Conservation (phyloP, 2,888 invertebrate genomes). For the Flabesymbios commensalis region DNA sequence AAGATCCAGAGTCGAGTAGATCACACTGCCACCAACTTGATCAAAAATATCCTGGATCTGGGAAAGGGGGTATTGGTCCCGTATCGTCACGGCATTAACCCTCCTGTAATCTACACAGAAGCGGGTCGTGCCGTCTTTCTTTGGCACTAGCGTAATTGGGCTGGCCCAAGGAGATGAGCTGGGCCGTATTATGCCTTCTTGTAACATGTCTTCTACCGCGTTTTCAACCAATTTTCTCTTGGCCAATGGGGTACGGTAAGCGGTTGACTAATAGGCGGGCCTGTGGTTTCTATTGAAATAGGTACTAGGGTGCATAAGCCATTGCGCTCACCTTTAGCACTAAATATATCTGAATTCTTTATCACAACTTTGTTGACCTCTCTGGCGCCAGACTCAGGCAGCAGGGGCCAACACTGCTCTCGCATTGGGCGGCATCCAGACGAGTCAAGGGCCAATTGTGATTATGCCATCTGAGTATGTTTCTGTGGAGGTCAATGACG, state of each 20-base stretch:
- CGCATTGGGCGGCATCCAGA: too few species aligned
- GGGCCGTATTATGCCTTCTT: neutral
- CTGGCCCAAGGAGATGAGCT: neutral
- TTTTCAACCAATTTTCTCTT: neutral
- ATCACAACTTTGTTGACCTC: neutral
- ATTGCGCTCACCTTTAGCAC: neutral
- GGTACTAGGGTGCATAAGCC: neutral
- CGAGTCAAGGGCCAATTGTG: too few species aligned
- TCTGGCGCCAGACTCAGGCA: neutral
- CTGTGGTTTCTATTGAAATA: neutral
- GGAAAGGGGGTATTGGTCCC: neutral
- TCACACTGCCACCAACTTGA: neutral
- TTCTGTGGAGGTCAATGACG: too few species aligned
- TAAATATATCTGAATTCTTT: neutral
- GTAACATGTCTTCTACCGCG: neutral
- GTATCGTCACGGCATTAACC: neutral
- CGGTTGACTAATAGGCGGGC: neutral
- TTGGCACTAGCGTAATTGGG: neutral
- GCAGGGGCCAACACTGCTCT: too few species aligned
- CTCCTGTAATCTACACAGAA: neutral
- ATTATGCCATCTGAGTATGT: too few species aligned
- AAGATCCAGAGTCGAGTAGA: neutral
- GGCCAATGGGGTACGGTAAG: neutral
- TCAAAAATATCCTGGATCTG: neutral
- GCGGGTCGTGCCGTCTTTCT: neutral